Percentiles rank a stretch among this genome's conserved stretches.
Conservation (phyloP, 2,797 vertebrate species). For the Vipera ursinii region DNA sequence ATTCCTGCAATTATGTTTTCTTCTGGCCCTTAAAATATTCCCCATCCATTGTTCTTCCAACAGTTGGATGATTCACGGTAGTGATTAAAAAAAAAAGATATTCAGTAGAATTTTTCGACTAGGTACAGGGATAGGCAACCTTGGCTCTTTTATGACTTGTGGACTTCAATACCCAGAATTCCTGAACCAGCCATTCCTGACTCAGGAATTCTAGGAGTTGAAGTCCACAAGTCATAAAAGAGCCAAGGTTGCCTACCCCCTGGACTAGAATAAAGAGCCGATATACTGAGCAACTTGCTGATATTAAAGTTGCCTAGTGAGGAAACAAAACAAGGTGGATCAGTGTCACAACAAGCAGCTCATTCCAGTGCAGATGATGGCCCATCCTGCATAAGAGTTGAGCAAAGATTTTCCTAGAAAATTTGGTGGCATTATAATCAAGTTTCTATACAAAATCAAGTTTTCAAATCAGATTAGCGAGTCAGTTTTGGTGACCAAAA, state of each 20-base stretch:
- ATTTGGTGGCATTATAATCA: background rate
- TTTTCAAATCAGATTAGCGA: background rate
- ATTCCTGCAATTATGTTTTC: background rate
- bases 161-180: no score
- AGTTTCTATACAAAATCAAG: background rate
- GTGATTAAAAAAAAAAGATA: background rate
- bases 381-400: background rate
- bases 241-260: no score
- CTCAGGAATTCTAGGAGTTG: no score
- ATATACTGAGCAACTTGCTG: background rate
- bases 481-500: background rate
- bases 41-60: background rate
- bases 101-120: background rate
- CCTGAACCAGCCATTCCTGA: no score
- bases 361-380: background rate
- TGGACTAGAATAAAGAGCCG: background rate
- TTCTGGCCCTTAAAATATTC: background rate
- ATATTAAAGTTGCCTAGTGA: background rate
- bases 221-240: no score
- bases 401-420: background rate
- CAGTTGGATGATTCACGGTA: background rate
- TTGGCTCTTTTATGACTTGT: no score
- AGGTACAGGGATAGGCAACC: no score
- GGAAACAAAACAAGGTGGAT: no score
- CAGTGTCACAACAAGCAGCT: background rate